Base-by-base conservation (phyloP, 2,797 vertebrate species). In the Sylvia borin region DNA sequence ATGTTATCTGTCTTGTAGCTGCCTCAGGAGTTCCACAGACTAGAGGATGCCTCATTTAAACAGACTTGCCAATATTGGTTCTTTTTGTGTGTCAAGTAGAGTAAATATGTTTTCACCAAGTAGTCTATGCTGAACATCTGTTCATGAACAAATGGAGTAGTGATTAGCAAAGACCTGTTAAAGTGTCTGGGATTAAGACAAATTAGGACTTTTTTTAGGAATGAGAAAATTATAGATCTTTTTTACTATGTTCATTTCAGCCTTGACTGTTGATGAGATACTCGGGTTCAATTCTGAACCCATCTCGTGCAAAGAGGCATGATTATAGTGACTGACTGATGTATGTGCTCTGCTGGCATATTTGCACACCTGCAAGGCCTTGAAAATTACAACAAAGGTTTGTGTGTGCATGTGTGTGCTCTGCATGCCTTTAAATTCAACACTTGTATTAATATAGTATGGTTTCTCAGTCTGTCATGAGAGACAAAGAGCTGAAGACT, bases 1-100 rank as follows among this genome's bases (percentile, higher is more conserved):
- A 89, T 89, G 4, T 83, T 91, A 85, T 92, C 66, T 90, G 12
- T 55, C 24, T 84, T 57, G 40, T 84, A 87, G 55, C n/a, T 94
- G 74, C 80, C 71, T 88, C 51, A 67, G 88, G 83, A 85, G 29
- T 48, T 92, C 71, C 40, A 55, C 2, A 47, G 29, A 26, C 77
- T 67, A 36, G 31, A 68, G 73, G 47, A 78, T 62, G 90, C 54
- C 31, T 78, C 13, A 11, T 68, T 86, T 86, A 88, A 93, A 38
- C 20, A 74, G 21, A n/a, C 68, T 78, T 88, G 79, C 65, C 61
- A 58, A 34, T 85, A 67, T 68, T 38, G 16, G 34, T 47, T 19
- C 13, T 38, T 79, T 58, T 66, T 36, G 55, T 66, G 38, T 27
- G 25, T 43, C 42, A 61, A 50, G 26, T 66, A 66, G 10, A 55